These are phyloP conservation scores for Athalia cordata DNA, from an alignment of 2,888 invertebrate species.

Conservation along the genomic window DNA sequence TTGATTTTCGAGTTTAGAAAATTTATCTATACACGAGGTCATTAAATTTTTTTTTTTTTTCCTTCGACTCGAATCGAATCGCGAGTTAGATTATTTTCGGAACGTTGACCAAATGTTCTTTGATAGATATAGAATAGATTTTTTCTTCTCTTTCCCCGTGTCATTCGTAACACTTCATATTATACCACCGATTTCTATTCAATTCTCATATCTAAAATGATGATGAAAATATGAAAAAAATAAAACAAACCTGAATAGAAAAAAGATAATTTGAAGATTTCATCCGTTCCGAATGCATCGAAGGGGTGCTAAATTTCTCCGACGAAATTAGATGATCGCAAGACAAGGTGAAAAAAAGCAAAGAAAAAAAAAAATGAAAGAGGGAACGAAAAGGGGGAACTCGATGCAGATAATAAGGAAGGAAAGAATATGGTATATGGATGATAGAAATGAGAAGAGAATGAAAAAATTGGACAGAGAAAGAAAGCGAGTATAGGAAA, in stretches of 20 bases:
- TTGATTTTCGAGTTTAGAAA: too few species aligned
- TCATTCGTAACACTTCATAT: too few species aligned
- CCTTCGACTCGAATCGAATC: too few species aligned
- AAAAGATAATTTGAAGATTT: conserved; percentile 29
- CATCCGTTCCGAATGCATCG: conserved; percentile 23
- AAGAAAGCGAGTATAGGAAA: conserved; percentile 49
- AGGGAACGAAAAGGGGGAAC: conserved; percentile 47
- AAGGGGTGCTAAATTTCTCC: conserved; percentile 30
- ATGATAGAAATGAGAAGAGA: neutral
- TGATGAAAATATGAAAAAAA: too few species aligned
- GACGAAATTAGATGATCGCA: conserved; percentile 31
- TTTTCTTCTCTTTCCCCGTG: too few species aligned
- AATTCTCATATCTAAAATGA: too few species aligned
- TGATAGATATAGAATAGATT: too few species aligned
- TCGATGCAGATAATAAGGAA: neutral
- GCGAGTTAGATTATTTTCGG: too few species aligned
- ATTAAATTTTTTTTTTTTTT: too few species aligned
- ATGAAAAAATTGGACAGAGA: conserved; percentile 47
- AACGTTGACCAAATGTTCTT: too few species aligned
- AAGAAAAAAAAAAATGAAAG: conserved; percentile 49
- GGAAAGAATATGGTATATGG: neutral
- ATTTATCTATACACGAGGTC: too few species aligned
- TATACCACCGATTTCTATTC: too few species aligned
- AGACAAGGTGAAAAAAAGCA: conserved; percentile 47
- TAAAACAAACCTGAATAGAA: neutral